phyloP scores from a whole-genome alignment of 2,113 vertebrate species.

The Lepus timidus region DNA sequence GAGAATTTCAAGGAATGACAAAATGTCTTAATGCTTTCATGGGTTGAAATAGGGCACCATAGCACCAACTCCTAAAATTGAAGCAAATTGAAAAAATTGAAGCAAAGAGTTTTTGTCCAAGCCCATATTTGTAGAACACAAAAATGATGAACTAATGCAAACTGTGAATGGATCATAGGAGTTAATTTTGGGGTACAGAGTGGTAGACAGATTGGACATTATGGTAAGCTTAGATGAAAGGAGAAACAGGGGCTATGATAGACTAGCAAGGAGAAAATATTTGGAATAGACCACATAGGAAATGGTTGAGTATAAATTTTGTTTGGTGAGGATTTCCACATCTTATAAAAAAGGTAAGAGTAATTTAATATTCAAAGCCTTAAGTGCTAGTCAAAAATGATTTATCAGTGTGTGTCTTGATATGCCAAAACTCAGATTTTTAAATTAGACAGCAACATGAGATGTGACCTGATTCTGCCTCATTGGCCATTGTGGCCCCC shows the following conservation, averaged over 20 bases:
- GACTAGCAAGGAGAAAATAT: not conserved
- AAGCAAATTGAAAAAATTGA: not conserved
- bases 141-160: not conserved
- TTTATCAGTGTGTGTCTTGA: slow-evolving; percentile 37
- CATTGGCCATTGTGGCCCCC: not conserved
- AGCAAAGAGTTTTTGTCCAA: not conserved
- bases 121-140: not conserved
- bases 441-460: not conserved
- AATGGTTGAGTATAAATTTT: not conserved
- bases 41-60: not conserved
- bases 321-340: not conserved
- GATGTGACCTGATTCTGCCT: not conserved
- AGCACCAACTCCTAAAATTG: not conserved
- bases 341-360: not conserved
- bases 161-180: not conserved
- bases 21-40: not conserved
- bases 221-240: not conserved
- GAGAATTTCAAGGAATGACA: not conserved
- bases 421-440: slow-evolving; percentile 16
- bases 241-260: not conserved
- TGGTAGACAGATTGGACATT: not conserved
- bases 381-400: not conserved
- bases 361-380: not conserved
- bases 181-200: not conserved
- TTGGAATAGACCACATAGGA: not conserved